Evolutionary conservation across 1,140 invertebrate genomes (phyloP), one percentile per base, ranked within the genome.

Genomic region (Panagrolaimus sp.): DNA sequence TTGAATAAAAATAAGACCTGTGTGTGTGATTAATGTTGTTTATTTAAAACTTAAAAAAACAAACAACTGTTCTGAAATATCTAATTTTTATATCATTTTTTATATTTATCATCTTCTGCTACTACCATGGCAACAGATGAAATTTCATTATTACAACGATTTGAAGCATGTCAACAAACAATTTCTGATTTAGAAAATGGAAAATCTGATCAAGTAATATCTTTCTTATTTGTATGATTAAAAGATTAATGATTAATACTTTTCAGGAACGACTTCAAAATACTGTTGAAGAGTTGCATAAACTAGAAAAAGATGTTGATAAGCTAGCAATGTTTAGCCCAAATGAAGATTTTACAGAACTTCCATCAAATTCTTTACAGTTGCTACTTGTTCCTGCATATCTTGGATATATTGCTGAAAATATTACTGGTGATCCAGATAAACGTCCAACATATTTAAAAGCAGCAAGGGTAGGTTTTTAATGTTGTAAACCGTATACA

Each of bases 131-230:
- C 31, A 38, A 38, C 31, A 2, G 31, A 38, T 38, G 31, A 38
- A 38, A 7, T 38, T 38, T 38, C 31, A 2, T 7, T 38, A 7
- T 7, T 38, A 38, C 31, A 38, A 38, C 31, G 31, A 38, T 38
- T 38, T 38, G 31, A 38, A 38, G 31, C 7, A 4, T 38, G 31
- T 38, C 31, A 38, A 38, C 31, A 38, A 38, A 38, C 7, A 38
- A 38, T 38, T 7, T 38, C 31, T 2, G 31, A 38, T 38, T 38
- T 80, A 87, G 91, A 75, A 89, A 95, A 85, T 86, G 93, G 67
- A 81, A 69, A n/a, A 8, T 66, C 31, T n/a, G 9, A 47, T 16
- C 46, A 69, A 16, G 46, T 5, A 42, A 69, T 48, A 23, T 67
- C 42, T 20, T 44, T 20, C 8, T 47, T n/a, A n/a, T 51, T 43